Percentiles rank a stretch among this genome's conserved stretches.
Conservation (phyloP, 2,113 vertebrate genomes). For the Mohoua ochrocephala region DNA sequence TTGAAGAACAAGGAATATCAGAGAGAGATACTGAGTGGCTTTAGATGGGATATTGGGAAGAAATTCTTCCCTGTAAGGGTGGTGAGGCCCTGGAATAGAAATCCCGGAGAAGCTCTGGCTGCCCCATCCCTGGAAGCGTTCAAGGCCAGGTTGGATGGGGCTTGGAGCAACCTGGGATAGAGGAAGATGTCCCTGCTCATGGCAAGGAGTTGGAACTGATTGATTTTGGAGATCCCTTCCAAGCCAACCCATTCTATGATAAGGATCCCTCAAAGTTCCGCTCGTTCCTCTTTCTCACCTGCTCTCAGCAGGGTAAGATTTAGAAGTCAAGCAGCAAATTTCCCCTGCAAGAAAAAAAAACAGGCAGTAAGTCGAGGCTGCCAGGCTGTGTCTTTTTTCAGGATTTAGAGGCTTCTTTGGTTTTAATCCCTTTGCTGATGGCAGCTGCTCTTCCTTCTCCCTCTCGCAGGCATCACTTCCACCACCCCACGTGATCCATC, state of each 20-base stretch:
- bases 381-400: neutral
- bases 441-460: neutral
- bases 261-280: neutral
- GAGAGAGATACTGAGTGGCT: neutral
- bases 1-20: neutral
- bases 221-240: neutral
- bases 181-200: neutral
- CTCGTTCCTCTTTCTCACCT: neutral
- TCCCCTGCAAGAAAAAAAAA: neutral
- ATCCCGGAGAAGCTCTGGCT: neutral
- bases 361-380: neutral
- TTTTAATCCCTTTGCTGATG: neutral
- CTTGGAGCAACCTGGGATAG: neutral
- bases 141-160: fast-evolving
- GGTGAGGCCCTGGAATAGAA: too few species aligned
- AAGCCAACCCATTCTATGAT: neutral
- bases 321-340: neutral
- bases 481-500: neutral
- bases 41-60: neutral
- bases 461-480: neutral
- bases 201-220: neutral
- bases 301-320: neutral
- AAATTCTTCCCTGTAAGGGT: neutral
- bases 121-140: neutral
- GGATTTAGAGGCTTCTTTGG: neutral